These are phyloP conservation scores for Prolemur simus DNA, from an alignment of 2,113 vertebrate species.

Conservation along the genomic window DNA sequence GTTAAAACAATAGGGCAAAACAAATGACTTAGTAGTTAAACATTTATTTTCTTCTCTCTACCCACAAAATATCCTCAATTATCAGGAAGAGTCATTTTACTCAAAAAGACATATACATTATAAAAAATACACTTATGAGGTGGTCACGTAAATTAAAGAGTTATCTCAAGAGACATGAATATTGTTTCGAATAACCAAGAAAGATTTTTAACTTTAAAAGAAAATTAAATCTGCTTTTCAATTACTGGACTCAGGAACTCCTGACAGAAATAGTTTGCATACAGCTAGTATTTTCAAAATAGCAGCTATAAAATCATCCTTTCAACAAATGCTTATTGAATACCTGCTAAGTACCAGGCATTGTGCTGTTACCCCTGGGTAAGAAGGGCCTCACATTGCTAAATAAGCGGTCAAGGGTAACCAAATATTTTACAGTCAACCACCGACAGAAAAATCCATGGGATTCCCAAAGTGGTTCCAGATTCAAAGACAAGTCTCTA, in stretches of 20 bases:
- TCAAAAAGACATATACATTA: not conserved
- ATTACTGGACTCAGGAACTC: not conserved
- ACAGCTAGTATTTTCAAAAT: not conserved
- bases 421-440: not conserved
- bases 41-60: not conserved
- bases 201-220: conserved; percentile 18
- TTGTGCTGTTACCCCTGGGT: not conserved
- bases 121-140: not conserved
- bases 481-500: not conserved
- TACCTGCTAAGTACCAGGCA: not conserved
- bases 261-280: not conserved
- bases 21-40: not conserved
- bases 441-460: not conserved
- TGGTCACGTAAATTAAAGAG: not conserved
- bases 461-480: not conserved
- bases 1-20: not conserved
- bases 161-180: not conserved
- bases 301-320: not conserved
- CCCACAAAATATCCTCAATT: not conserved
- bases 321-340: not conserved
- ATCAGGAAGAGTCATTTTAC: not conserved
- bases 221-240: conserved; percentile 10
- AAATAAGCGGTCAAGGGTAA: not conserved
- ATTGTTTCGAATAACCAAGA: not conserved
- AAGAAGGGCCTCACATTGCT: not conserved